Evolutionary conservation across 2,113 vertebrate species (phyloP).

Genomic region (Equus quagga): DNA sequence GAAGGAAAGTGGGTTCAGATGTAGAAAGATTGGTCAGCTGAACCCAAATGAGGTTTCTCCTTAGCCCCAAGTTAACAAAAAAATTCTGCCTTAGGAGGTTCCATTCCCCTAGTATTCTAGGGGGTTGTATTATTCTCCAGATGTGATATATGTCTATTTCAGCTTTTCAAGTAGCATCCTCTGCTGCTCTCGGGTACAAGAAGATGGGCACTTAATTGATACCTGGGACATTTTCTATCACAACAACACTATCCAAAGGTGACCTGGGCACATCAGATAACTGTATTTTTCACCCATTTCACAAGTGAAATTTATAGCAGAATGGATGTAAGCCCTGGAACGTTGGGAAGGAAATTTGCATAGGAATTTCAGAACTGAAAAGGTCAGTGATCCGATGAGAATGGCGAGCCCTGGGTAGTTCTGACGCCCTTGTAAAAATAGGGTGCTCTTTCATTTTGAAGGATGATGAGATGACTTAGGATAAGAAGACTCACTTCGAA

Average conservation of each 20-base stretch:
- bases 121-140: background rate
- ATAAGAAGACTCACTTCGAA: conserved; percentile 84
- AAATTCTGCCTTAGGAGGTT: background rate
- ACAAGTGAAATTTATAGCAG: background rate
- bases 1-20: background rate
- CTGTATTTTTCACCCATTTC: conserved; percentile 20
- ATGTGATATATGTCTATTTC: background rate
- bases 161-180: background rate
- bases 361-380: conserved; percentile 18
- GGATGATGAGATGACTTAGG: conserved; percentile 15
- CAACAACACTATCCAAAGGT: background rate
- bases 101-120: background rate
- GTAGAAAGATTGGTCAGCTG: background rate
- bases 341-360: conserved; percentile 17
- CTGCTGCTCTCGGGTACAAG: background rate
- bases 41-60: background rate
- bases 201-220: background rate
- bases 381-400: conserved; percentile 30
- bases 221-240: background rate
- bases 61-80: background rate
- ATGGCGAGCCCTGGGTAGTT: background rate
- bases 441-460: conserved; percentile 38
- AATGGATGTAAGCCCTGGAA: conserved; percentile 25
- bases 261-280: background rate
- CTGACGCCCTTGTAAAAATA: conserved; percentile 36